A percentile compares a stretch with the other conserved stretches of the same genome.
Conservation (phyloP, 2,113 vertebrate genomes). For the Nibea coibor region DNA sequence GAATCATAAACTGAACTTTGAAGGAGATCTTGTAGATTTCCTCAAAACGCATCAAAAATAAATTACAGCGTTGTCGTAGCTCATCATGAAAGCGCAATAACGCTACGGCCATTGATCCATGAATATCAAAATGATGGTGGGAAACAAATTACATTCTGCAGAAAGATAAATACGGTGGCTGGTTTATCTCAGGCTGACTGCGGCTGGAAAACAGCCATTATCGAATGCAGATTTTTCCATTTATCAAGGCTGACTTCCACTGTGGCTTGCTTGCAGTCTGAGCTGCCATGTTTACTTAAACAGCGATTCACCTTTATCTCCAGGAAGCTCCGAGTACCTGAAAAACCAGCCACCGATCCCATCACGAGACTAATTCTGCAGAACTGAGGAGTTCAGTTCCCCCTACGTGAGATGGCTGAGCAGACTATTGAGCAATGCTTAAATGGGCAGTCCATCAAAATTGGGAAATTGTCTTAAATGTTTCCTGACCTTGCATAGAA, state of each 20-base stretch:
- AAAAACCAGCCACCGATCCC: background rate
- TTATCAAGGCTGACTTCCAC: slow-evolving; percentile 42
- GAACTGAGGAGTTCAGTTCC: slow-evolving; percentile 21
- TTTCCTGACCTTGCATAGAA: slow-evolving; percentile 38
- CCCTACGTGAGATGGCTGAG: slow-evolving; percentile 17
- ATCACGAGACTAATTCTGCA: background rate
- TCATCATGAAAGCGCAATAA: slow-evolving; percentile 40
- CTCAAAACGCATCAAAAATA: slow-evolving; percentile 46
- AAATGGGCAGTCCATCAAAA: slow-evolving; percentile 34
- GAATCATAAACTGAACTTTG: slow-evolving; percentile 25
- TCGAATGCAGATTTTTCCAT: slow-evolving; percentile 62
- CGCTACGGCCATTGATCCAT: slow-evolving; percentile 34
- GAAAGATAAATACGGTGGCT: slow-evolving; percentile 40
- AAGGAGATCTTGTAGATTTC: background rate
- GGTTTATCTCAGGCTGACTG: slow-evolving; percentile 48
- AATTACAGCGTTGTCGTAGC: slow-evolving; percentile 47
- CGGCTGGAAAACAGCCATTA: slow-evolving; percentile 52
- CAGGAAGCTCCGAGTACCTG: slow-evolving; percentile 23
- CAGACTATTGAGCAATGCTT: slow-evolving; percentile 28
- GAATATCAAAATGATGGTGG: slow-evolving; percentile 53
- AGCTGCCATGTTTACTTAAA: slow-evolving; percentile 47
- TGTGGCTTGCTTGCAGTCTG: slow-evolving; percentile 8
- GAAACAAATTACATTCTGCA: slow-evolving; percentile 42
- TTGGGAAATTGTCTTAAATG: slow-evolving; percentile 51
- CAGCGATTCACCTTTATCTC: slow-evolving; percentile 42